phyloP scores from a whole-genome alignment of 2,888 invertebrate genomes.

The Brassicogethes aeneus region DNA sequence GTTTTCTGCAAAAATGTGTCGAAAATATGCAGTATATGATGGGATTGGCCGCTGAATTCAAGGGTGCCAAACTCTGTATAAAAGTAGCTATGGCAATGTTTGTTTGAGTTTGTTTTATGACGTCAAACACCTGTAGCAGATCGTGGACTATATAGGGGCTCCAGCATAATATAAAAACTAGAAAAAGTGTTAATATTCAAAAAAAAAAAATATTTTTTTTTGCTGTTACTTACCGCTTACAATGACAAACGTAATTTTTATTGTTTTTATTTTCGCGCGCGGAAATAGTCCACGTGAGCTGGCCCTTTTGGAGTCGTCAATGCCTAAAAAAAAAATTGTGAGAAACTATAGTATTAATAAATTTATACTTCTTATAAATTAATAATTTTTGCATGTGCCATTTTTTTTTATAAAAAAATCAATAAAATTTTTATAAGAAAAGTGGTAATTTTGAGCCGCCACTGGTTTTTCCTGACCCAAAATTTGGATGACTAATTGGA shows the following conservation, averaged over 20 bases:
- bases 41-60: constrained; percentile 92
- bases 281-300: constrained; percentile 91
- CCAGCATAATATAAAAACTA: constrained; percentile 92
- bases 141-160: constrained; percentile 92
- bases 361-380: too few relatives aligned
- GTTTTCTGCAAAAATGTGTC: constrained; percentile 73
- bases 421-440: too few relatives aligned
- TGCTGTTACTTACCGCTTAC: constrained; percentile 49
- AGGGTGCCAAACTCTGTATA: constrained; percentile 82
- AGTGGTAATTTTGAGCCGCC: too few relatives aligned
- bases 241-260: constrained; percentile 92
- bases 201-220: background rate
- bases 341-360: background rate
- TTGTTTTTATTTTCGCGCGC: constrained; percentile 87
- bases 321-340: constrained; percentile 19
- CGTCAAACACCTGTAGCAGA: constrained; percentile 78
- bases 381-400: too few relatives aligned
- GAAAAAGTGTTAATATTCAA: constrained; percentile 25
- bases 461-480: too few relatives aligned
- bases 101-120: constrained; percentile 68
- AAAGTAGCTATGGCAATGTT: constrained; percentile 81
- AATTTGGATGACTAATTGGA: too few relatives aligned
- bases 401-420: too few relatives aligned
- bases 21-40: constrained; percentile 92
- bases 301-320: constrained; percentile 56